phyloP scores from a whole-genome alignment of 2,797 vertebrate genomes.

The Novumbra hubbsi region DNA sequence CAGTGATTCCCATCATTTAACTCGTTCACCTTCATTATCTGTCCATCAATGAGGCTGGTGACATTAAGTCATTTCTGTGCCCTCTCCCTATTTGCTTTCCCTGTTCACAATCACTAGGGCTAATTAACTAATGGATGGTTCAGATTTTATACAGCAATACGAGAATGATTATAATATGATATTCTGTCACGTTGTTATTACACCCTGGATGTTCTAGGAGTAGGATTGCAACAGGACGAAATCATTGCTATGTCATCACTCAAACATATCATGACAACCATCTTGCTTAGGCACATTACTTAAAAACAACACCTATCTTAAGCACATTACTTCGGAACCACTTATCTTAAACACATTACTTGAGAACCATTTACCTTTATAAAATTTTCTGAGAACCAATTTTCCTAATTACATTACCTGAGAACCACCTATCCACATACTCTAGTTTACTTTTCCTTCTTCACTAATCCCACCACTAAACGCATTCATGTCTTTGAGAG shows the following conservation, averaged over 20 bases:
- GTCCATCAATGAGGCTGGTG: background rate
- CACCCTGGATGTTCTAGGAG: background rate
- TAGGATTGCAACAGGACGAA: background rate
- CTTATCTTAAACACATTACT: too few relatives aligned
- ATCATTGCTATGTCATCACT: background rate
- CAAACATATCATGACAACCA: background rate
- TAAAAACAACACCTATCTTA: too few relatives aligned
- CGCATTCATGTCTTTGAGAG: background rate
- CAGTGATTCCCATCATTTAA: conserved; percentile 45
- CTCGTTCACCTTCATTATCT: conserved; percentile 29
- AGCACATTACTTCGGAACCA: too few relatives aligned
- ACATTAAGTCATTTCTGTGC: background rate
- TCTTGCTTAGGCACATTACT: too few relatives aligned
- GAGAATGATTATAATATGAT: background rate
- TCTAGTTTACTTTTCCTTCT: background rate
- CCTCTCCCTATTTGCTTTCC: background rate
- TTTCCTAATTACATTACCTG: background rate
- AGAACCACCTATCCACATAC: background rate
- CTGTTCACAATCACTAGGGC: background rate
- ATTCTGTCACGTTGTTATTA: background rate
- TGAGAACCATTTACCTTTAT: too few relatives aligned
- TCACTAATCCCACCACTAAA: background rate
- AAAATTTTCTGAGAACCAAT: too few relatives aligned
- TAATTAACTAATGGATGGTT: background rate
- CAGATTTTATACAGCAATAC: background rate